A percentile compares a stretch with the other conserved stretches of the same genome.
These are phyloP conservation scores for Scomberomorus guttatus DNA, from an alignment of 2,797 vertebrate genomes.

Conservation along the genomic window DNA sequence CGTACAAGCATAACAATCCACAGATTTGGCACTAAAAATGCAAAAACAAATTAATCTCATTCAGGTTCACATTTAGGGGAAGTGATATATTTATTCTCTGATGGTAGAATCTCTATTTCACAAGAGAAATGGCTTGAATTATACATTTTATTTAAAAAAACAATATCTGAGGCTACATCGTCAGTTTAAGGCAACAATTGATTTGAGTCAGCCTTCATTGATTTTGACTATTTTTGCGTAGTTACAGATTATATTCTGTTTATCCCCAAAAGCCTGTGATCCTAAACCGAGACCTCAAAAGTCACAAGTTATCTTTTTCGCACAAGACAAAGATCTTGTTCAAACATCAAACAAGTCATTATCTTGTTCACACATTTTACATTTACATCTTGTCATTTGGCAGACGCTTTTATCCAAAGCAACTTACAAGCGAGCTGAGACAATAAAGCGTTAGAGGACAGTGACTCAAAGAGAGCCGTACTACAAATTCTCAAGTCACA, in stretches of 20 bases:
- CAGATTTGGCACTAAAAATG: constrained; percentile 22
- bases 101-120: neutral
- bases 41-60: neutral
- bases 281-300: no score
- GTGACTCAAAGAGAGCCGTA: no score
- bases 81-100: neutral
- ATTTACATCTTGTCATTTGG: no score
- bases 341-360: no score
- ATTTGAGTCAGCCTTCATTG: neutral
- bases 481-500: no score
- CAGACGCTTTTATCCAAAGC: no score
- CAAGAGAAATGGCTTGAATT: neutral
- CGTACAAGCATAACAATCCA: constrained; percentile 3
- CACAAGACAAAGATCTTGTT: no score
- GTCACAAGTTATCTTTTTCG: no score
- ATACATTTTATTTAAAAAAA: neutral
- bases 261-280: neutral
- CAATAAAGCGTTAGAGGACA: no score
- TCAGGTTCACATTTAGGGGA: constrained; percentile 10
- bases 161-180: neutral
- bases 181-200: constrained; percentile 8
- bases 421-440: neutral
- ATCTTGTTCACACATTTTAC: no score
- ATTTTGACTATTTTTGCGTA: neutral
- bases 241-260: neutral